Base-by-base conservation (phyloP, 2,113 vertebrate genomes). In the Cyprinodon variegatus region DNA sequence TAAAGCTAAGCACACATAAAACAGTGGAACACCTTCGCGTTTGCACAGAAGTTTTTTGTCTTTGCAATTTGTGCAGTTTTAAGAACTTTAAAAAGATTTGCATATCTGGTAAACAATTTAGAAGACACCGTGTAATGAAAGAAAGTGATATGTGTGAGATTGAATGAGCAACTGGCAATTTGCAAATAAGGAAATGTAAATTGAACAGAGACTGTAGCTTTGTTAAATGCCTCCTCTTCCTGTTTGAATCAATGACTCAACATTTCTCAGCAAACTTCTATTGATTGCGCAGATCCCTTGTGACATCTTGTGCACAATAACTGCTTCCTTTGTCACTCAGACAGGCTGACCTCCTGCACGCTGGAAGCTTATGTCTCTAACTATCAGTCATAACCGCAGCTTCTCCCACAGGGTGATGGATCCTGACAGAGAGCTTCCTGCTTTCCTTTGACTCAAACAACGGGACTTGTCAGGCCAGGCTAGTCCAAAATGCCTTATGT, bases 401-500 rank as follows among this genome's bases (percentile, higher is more conserved):
- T 75, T 69, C 70, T 84, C 77, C 86, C 69, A 61, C 48, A 43
- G 83, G 86, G 77, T 75, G 73, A 82, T 43, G 77, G 67, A 81
- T 72, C 71, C 85, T 17, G 60, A 61, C 77, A 68, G 78, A 61
- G 74, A 83, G 82, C 72, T 84, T 79, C 76, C 70, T 67, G 76
- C 65, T 65, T 63, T 74, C 66, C 40, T 64, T 40, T 3, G 45
- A 70, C 70, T 84, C 66, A 66, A 67, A 88, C 80, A 88, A 83
- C 88, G 65, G 59, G 70, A 70, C 82, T 37, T 29, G 67, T 74
- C 76, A 48, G 79, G 76, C 59, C 83, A 69, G 82, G 86, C 84
- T 70, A 72, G 50, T 57, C 50, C 50, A 10, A n/a, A 89, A 82
- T 74, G 86, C 80, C 79, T 83, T 72, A 77, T 90, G 77, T 84